Base-by-base conservation (phyloP, 2,113 vertebrate genomes). In the Gopherus flavomarginatus region DNA sequence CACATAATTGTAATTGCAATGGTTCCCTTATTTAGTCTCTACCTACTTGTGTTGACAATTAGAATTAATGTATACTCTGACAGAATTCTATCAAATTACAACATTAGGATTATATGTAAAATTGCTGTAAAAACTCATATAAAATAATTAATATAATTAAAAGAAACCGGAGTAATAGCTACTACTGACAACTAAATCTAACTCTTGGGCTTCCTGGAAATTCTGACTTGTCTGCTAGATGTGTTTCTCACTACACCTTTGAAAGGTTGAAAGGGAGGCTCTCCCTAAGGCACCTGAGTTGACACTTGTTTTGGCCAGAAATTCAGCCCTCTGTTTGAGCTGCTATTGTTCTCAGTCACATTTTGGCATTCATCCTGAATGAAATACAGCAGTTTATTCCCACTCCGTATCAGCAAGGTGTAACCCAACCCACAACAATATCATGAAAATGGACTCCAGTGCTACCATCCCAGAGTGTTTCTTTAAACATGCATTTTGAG, bases 91-190 rank as follows among this genome's bases (percentile, higher is more conserved):
- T 93, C 80, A 95, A 97, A 96, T 94, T 96, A 95, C 89, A 95
- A 77, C 94, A 96, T 94, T 95, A 96, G 77, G 92, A 95, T 50
- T 14, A 50, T 97, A 96, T 97, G 93, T 95, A 88, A 96, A 92
- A 97, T 96, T 94, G 88, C 93, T 95, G 81, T 95, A 97, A 85
- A 27, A 95, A 94, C 83, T 95, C 85, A 93, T 96, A 86, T 95
- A 96, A 96, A 97, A 95, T 94, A 83, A 97, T 96, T 96, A 97
- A 93, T 90, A 93, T 95, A 97, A 97, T 97, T 95, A 95, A 97
- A 96, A 97, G 95, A 97, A 97, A 97, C 97, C 90, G 97, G 88
- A 97, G 94, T 97, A 97, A 96, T 97, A 95, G 90, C 94, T 96
- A 94, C 94, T 96, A 96, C 96, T 97, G 95, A 95, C 95, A 95